Conservation (phyloP, 1,140 invertebrate genomes). For the Drosophila nasuta region DNA sequence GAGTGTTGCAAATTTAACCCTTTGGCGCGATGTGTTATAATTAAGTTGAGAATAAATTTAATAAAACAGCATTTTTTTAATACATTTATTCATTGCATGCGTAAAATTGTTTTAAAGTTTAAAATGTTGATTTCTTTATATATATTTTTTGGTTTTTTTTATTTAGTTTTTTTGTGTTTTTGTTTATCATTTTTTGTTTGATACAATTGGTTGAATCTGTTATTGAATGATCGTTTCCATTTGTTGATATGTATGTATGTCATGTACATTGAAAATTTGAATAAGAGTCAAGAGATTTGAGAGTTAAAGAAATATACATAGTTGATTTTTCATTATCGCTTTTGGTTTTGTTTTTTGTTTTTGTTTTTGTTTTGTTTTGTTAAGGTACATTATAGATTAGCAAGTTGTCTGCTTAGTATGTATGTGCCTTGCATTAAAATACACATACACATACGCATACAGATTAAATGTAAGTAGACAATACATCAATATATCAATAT, state of each 20-base stretch:
- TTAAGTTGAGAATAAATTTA: neutral
- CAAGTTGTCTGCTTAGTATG: constrained; percentile 41
- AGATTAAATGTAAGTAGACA: constrained; percentile 73
- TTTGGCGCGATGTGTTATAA: neutral
- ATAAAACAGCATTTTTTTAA: constrained; percentile 41
- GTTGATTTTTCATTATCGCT: constrained; percentile 21
- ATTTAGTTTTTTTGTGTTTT: constrained; percentile 19
- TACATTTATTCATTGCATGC: constrained; percentile 83
- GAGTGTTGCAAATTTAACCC: neutral
- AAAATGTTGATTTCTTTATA: constrained; percentile 73
- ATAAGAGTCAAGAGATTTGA: constrained; percentile 77
- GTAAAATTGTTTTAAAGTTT: constrained; percentile 80
- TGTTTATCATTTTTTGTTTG: constrained; percentile 30
- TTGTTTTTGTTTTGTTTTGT: constrained; percentile 56
- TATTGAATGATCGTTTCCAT: constrained; percentile 42
- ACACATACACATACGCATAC: constrained; percentile 36
- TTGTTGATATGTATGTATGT: constrained; percentile 43
- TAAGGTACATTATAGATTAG: constrained; percentile 79
- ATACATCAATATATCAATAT: constrained; percentile 79
- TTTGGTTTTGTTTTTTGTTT: constrained; percentile 15
- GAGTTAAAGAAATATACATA: constrained; percentile 76
- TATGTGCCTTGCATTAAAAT: constrained; percentile 17
- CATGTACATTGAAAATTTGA: constrained; percentile 79
- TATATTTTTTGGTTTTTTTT: constrained; percentile 30
- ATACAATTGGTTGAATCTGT: constrained; percentile 29